These are phyloP conservation scores for Turritopsis rubra DNA, from an alignment of 30 jellyfish, hydroid and myxozoan genomes.

Conservation along the genomic window DNA sequence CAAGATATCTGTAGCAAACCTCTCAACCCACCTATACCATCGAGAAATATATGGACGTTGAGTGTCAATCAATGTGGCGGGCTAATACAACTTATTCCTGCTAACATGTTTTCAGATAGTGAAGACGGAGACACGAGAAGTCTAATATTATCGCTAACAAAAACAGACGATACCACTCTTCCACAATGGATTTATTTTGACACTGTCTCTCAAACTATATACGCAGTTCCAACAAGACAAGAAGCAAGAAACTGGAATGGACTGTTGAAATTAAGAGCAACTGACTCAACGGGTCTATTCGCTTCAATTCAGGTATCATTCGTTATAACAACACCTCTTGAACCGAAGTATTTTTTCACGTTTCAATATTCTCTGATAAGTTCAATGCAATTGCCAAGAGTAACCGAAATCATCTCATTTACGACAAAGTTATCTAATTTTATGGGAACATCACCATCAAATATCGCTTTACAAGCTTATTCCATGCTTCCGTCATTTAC, in stretches of 20 bases:
- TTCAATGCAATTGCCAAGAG: not conserved
- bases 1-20: conserved; percentile 48
- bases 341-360: conserved; percentile 28
- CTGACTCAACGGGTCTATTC: conserved; percentile 44
- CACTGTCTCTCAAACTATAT: conserved; percentile 37
- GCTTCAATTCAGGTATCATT: conserved; percentile 27
- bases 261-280: conserved; percentile 41
- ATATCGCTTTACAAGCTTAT: conserved; percentile 7
- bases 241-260: conserved; percentile 25
- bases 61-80: conserved; percentile 68
- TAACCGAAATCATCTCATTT: not conserved
- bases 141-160: conserved; percentile 36
- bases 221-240: conserved; percentile 38
- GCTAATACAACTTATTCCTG: conserved; percentile 42
- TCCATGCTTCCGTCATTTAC: not conserved
- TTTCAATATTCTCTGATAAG: conserved; percentile 8
- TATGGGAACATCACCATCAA: not conserved
- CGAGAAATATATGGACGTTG: conserved; percentile 40
- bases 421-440: conserved; percentile 8
- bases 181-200: conserved; percentile 66
- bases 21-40: conserved; percentile 66
- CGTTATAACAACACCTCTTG: conserved; percentile 9
- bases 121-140: conserved; percentile 93
- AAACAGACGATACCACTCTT: conserved; percentile 20
- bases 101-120: conserved; percentile 51